Percentiles rank a stretch among this genome's conserved stretches.
phyloP scores from a whole-genome alignment of 2,797 vertebrate species.

The Pseudochirops cupreus region DNA sequence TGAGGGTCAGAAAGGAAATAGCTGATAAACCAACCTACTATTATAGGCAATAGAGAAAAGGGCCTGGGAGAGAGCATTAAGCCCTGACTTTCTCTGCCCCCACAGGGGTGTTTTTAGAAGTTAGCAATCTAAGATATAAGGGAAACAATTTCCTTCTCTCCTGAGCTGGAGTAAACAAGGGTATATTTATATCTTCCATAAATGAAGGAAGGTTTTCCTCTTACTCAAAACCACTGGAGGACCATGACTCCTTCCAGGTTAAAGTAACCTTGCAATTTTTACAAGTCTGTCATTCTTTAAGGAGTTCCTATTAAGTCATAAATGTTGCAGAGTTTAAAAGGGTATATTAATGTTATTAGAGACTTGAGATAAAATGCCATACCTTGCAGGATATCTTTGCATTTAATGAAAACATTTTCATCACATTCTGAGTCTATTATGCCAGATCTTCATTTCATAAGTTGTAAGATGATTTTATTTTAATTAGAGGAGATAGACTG shows the following conservation, averaged over 20 bases:
- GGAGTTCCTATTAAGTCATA: slow-evolving; percentile 86
- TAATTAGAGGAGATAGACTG: slow-evolving; percentile 85
- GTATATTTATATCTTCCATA: background rate
- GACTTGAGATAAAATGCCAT: slow-evolving; percentile 85
- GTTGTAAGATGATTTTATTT: slow-evolving; percentile 84
- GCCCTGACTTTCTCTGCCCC: background rate
- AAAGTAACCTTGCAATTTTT: slow-evolving; percentile 80
- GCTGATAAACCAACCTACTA: background rate
- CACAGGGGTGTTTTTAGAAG: background rate
- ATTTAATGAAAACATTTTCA: slow-evolving; percentile 89
- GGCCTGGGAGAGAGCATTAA: slow-evolving; percentile 14
- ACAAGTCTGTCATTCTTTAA: slow-evolving; percentile 83
- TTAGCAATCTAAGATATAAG: background rate
- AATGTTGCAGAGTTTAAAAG: slow-evolving; percentile 87
- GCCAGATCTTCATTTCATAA: slow-evolving; percentile 84
- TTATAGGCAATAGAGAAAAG: background rate
- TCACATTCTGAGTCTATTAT: slow-evolving; percentile 86
- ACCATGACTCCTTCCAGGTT: slow-evolving; percentile 72
- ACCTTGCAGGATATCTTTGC: slow-evolving; percentile 86
- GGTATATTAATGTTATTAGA: slow-evolving; percentile 88
- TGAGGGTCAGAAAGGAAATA: background rate
- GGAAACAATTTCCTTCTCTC: background rate
- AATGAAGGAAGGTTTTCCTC: slow-evolving; percentile 65
- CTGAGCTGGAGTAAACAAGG: slow-evolving; percentile 21
- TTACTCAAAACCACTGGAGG: slow-evolving; percentile 66